A percentile compares a stretch with the other conserved stretches of the same genome.
These are phyloP conservation scores for Astyanax mexicanus DNA, from an alignment of 2,797 vertebrate genomes.

Conservation along the genomic window DNA sequence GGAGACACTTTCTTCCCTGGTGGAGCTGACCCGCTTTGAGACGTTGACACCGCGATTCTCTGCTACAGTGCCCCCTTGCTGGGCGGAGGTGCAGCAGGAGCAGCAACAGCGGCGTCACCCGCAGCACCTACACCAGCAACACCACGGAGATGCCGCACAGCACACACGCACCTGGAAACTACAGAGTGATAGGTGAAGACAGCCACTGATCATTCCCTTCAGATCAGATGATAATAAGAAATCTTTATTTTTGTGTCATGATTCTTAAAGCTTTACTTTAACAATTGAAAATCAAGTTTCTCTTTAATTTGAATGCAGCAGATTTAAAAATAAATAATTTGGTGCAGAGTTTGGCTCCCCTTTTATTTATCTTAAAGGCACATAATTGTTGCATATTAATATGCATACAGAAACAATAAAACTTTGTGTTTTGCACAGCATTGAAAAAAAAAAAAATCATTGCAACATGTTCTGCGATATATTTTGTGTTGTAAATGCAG, in stretches of 20 bases:
- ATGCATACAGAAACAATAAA: too few species aligned
- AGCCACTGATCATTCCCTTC: not conserved
- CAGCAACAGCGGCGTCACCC: conserved; percentile 97
- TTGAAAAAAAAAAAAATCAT: too few species aligned
- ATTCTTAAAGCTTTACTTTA: too few species aligned
- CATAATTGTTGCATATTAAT: too few species aligned
- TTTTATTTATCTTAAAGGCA: too few species aligned
- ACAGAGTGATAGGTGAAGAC: conserved; percentile 88
- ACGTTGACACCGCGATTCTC: conserved; percentile 96
- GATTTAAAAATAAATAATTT: too few species aligned
- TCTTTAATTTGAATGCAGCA: too few species aligned
- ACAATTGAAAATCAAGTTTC: too few species aligned
- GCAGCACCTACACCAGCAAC: conserved; percentile 97
- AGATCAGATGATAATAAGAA: not conserved
- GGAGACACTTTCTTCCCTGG: conserved; percentile 92
- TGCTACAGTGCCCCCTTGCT: conserved; percentile 96
- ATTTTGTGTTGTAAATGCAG: too few species aligned
- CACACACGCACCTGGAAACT: conserved; percentile 99
- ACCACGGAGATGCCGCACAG: conserved; percentile 97
- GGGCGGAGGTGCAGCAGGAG: conserved; percentile 98
- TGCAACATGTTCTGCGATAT: too few species aligned
- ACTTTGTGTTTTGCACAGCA: too few species aligned
- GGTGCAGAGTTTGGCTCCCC: too few species aligned
- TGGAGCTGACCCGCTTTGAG: conserved; percentile 97
- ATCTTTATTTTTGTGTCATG: not conserved